Conservation (phyloP, 2,888 invertebrate genomes). For the Steinernema hermaphroditum region DNA sequence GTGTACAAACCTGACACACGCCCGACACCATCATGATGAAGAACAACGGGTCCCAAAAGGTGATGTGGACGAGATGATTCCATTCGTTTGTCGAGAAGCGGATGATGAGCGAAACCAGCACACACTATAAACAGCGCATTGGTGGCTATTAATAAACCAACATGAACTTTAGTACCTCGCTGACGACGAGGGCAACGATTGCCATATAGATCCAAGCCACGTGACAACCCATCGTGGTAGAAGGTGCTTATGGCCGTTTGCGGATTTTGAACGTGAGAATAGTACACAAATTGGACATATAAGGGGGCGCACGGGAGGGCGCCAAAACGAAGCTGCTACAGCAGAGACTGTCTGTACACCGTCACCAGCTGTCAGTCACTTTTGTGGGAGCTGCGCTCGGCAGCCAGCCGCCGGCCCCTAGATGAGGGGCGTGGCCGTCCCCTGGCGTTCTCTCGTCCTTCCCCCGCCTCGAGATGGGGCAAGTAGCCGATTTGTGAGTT, state of each 20-base stretch:
- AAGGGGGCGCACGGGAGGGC: not conserved
- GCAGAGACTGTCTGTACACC: not conserved
- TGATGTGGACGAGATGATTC: not conserved
- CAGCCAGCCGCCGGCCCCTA: no score
- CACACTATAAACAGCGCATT: not conserved
- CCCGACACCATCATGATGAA: not conserved
- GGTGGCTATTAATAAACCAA: not conserved
- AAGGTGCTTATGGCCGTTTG: not conserved
- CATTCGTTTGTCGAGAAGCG: not conserved
- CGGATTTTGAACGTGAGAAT: slow-evolving; percentile 8
- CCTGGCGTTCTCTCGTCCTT: no score
- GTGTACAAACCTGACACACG: not conserved
- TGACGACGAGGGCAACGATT: not conserved
- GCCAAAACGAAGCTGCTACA: not conserved
- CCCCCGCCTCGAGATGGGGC: no score
- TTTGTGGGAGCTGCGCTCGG: no score
- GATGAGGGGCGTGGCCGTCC: no score
- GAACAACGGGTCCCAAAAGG: not conserved
- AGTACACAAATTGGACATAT: slow-evolving; percentile 1
- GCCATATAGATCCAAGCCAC: not conserved
- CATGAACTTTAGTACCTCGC: not conserved
- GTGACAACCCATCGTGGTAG: not conserved
- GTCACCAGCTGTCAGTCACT: no score
- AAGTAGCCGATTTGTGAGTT: no score
- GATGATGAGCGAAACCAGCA: slow-evolving; percentile 1